A percentile compares a stretch with the other conserved stretches of the same genome.
phyloP scores from a whole-genome alignment of 30 jellyfish, hydroid and myxozoan species.

The Hydractinia symbiolongicarpus region DNA sequence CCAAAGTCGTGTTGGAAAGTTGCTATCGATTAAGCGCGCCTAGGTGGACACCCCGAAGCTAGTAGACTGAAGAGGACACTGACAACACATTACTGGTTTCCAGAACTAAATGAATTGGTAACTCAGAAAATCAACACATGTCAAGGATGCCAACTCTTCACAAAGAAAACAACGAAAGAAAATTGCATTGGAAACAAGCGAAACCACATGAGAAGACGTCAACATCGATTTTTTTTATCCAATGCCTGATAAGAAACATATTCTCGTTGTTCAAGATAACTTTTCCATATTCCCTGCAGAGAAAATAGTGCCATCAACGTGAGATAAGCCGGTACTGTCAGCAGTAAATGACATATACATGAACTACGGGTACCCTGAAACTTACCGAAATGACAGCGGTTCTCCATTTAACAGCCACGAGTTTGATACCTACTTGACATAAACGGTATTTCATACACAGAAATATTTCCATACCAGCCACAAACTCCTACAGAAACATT shows the following conservation, averaged over 20 bases:
- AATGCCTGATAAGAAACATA: too few relatives aligned
- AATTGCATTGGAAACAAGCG: too few relatives aligned
- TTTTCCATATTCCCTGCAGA: too few relatives aligned
- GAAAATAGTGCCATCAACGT: conserved; percentile 12
- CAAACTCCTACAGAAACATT: conserved; percentile 8
- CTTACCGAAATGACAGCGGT: not conserved
- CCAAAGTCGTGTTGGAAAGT: too few relatives aligned
- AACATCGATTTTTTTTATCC: too few relatives aligned
- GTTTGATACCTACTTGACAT: not conserved
- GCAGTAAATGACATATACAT: too few relatives aligned
- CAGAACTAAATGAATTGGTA: not conserved
- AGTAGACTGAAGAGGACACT: not conserved
- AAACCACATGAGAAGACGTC: too few relatives aligned
- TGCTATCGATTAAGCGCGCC: too few relatives aligned
- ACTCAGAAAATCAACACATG: not conserved
- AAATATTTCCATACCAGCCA: not conserved
- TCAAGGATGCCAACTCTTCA: not conserved
- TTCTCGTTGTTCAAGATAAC: too few relatives aligned
- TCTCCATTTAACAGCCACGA: not conserved
- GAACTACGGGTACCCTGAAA: not conserved
- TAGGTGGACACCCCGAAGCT: conserved; percentile 6
- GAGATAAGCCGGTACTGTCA: not conserved
- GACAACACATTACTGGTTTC: conserved; percentile 9
- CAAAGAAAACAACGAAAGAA: too few relatives aligned
- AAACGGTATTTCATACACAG: not conserved